Evolutionary conservation across 2,113 vertebrate species (phyloP).

Genomic region (Rhinoderma darwinii): DNA sequence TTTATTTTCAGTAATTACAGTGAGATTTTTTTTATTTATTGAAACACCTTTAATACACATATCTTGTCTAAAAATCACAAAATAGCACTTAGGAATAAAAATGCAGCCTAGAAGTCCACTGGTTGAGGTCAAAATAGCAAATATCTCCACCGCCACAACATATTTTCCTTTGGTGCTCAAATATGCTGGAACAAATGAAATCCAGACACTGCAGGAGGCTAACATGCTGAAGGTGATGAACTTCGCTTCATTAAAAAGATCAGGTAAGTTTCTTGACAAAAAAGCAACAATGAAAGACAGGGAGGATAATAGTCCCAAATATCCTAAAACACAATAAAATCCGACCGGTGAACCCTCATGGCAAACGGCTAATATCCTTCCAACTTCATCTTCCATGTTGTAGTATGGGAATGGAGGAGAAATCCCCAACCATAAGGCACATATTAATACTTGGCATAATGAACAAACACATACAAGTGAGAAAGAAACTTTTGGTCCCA

Average conservation of each 20-base stretch:
- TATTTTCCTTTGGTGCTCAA: slow-evolving; percentile 9
- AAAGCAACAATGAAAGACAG: slow-evolving; percentile 65
- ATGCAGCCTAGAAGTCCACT: slow-evolving; percentile 8
- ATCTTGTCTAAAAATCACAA: background rate
- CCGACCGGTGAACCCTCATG: slow-evolving; percentile 69
- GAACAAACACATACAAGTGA: slow-evolving; percentile 25
- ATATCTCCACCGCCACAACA: slow-evolving; percentile 30
- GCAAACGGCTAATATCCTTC: slow-evolving; percentile 72
- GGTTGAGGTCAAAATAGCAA: slow-evolving; percentile 18
- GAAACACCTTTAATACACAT: background rate
- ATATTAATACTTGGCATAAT: slow-evolving; percentile 68
- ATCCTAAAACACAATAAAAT: slow-evolving; percentile 71
- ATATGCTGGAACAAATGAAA: slow-evolving; percentile 12
- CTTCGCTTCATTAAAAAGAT: slow-evolving; percentile 66
- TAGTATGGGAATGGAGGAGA: slow-evolving; percentile 68
- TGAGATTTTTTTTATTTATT: too few species aligned
- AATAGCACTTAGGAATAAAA: slow-evolving; percentile 29
- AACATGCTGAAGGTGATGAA: slow-evolving; percentile 31
- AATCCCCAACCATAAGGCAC: slow-evolving; percentile 68
- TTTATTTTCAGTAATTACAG: too few species aligned
- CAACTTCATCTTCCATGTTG: slow-evolving; percentile 64
- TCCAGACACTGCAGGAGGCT: slow-evolving; percentile 25
- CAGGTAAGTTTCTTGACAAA: slow-evolving; percentile 72
- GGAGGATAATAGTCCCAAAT: slow-evolving; percentile 72
- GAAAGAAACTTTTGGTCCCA: background rate